Conservation (phyloP, 2,888 invertebrate species). For the Eupithecia subfuscata region DNA sequence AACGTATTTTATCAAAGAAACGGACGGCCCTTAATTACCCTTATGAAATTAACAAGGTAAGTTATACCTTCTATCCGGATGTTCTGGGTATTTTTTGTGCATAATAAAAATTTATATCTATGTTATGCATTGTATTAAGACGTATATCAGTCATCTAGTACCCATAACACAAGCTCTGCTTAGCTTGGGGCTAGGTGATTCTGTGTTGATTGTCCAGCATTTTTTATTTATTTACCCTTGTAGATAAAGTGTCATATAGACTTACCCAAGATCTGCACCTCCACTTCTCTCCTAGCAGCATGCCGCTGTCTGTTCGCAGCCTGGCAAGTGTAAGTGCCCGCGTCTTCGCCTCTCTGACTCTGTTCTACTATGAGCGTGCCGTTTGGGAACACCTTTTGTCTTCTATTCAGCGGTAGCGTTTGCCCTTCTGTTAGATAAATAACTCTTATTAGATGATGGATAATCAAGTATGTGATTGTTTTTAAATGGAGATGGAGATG, state of each 20-base stretch:
- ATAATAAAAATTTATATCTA: no score
- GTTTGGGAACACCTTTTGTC: slow-evolving; percentile 93
- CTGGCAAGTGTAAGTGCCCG: slow-evolving; percentile 95
- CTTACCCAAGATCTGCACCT: slow-evolving; percentile 89
- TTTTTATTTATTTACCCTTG: background rate
- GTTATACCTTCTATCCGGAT: background rate
- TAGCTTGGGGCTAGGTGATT: no score
- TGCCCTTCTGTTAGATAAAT: slow-evolving; percentile 86
- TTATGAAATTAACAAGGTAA: background rate
- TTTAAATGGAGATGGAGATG: no score
- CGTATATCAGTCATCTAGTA: no score
- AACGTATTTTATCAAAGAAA: background rate
- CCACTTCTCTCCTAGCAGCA: slow-evolving; percentile 89
- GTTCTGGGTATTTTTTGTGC: no score
- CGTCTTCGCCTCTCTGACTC: slow-evolving; percentile 93
- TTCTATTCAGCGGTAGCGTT: slow-evolving; percentile 92
- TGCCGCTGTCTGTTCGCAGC: slow-evolving; percentile 93
- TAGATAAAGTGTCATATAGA: slow-evolving; percentile 9
- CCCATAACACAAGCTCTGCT: no score
- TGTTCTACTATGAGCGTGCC: slow-evolving; percentile 94
- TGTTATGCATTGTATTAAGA: no score
- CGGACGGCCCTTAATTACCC: background rate
- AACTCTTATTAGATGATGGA: background rate
- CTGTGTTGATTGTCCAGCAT: no score
- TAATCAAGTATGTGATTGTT: no score